A percentile compares a stretch with the other conserved stretches of the same genome.
phyloP scores from a whole-genome alignment of 30 jellyfish, hydroid and myxozoan species.

The Clytia hemisphaerica region DNA sequence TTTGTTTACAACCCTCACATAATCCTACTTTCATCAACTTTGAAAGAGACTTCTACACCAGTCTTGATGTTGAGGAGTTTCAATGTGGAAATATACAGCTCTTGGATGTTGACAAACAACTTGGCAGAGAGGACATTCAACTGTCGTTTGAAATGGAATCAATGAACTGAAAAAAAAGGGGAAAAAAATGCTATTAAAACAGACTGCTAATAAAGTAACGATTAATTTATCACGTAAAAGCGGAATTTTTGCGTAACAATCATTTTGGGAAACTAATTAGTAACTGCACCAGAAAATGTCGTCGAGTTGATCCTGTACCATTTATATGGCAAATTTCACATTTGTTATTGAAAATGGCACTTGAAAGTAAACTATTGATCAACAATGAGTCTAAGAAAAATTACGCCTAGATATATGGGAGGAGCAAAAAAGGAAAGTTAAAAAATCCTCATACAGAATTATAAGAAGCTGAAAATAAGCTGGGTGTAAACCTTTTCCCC shows the following conservation, averaged over 20 bases:
- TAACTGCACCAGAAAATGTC: neutral
- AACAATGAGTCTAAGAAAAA: no score
- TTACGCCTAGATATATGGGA: no score
- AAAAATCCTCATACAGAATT: no score
- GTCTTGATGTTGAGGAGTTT: constrained; percentile 37
- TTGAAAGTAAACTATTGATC: no score
- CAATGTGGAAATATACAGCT: constrained; percentile 58
- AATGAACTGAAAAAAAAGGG: constrained; percentile 41
- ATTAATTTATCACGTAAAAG: neutral
- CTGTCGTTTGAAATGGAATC: constrained; percentile 31
- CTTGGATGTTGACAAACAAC: constrained; percentile 90
- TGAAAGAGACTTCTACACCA: no score
- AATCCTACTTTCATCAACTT: no score
- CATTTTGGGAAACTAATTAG: no score
- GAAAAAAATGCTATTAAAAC: neutral
- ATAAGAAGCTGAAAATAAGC: neutral
- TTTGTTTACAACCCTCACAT: no score
- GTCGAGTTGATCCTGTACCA: neutral
- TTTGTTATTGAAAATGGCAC: no score
- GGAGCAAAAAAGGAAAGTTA: no score
- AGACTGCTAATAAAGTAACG: neutral
- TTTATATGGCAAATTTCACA: no score
- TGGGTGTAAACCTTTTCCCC: no score
- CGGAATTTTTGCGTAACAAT: neutral
- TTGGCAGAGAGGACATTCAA: constrained; percentile 72